phyloP scores from a whole-genome alignment of 2,797 vertebrate genomes.

The Lagothrix lagotricha region DNA sequence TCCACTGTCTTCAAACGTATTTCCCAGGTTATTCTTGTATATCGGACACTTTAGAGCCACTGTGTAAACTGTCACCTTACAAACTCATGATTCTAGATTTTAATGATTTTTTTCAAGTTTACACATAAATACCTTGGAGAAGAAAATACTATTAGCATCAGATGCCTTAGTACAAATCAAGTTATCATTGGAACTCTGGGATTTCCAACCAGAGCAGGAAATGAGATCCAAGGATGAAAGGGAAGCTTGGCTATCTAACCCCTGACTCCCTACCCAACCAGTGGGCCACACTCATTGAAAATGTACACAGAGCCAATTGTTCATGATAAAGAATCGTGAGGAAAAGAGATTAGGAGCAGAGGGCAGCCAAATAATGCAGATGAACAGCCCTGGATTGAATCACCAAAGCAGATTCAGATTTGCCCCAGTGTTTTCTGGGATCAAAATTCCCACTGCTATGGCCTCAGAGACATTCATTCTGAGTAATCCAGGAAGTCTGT shows the following conservation, averaged over 20 bases:
- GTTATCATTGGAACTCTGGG: neutral
- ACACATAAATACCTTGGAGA: neutral
- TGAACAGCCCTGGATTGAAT: neutral
- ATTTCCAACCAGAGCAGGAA: neutral
- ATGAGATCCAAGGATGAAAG: neutral
- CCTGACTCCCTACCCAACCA: neutral
- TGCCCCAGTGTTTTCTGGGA: neutral
- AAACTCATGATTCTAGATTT: neutral
- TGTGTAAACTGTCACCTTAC: neutral
- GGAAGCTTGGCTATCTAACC: neutral
- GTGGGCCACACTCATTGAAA: neutral
- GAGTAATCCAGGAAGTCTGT: neutral
- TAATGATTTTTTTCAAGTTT: neutral
- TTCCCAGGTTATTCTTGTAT: neutral
- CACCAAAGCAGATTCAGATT: neutral
- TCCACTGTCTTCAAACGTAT: neutral
- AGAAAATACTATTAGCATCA: neutral
- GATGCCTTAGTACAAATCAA: neutral
- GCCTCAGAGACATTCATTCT: neutral
- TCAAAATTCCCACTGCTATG: neutral
- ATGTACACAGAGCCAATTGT: neutral
- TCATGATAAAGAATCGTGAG: neutral
- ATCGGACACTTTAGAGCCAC: neutral
- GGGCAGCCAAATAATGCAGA: neutral
- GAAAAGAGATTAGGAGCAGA: neutral